Evolutionary conservation across 2,888 invertebrate species (phyloP).

Genomic region (Polylopha cassiicola): DNA sequence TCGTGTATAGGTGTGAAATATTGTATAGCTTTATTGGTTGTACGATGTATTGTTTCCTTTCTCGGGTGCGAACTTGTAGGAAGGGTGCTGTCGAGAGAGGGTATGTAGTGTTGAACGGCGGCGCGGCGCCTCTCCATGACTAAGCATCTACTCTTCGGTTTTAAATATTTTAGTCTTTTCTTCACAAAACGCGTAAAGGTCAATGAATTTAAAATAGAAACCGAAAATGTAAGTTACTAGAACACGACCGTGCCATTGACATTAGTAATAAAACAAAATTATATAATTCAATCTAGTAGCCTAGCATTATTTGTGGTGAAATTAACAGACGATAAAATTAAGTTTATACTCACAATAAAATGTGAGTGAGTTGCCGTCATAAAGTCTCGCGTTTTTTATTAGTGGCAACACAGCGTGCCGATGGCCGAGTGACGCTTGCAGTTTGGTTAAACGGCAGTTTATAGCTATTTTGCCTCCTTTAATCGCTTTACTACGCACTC

Average conservation of each 20-base stretch:
- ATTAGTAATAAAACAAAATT: slow-evolving; percentile 60
- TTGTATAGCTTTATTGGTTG: slow-evolving; percentile 70
- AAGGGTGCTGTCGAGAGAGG: slow-evolving; percentile 31
- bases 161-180: slow-evolving; percentile 1
- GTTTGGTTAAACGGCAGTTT: slow-evolving; percentile 77
- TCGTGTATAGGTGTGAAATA: slow-evolving; percentile 65
- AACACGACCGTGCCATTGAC: slow-evolving; percentile 58
- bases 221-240: slow-evolving; percentile 41
- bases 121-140: no score
- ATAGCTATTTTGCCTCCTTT: slow-evolving; percentile 76
- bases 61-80: slow-evolving; percentile 21
- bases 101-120: not conserved
- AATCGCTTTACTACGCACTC: slow-evolving; percentile 76
- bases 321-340: slow-evolving; percentile 78
- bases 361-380: slow-evolving; percentile 77
- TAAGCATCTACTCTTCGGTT: no score
- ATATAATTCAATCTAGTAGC: slow-evolving; percentile 64
- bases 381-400: slow-evolving; percentile 78
- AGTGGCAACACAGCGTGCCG: slow-evolving; percentile 67
- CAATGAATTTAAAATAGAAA: slow-evolving; percentile 34
- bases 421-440: slow-evolving; percentile 74
- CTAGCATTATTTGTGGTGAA: slow-evolving; percentile 76
- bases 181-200: slow-evolving; percentile 25
- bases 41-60: slow-evolving; percentile 55
- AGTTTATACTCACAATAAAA: slow-evolving; percentile 78